Percentiles rank a stretch among this genome's conserved stretches.
Conservation (phyloP, 2,113 vertebrate genomes). For the Podarcis muralis region DNA sequence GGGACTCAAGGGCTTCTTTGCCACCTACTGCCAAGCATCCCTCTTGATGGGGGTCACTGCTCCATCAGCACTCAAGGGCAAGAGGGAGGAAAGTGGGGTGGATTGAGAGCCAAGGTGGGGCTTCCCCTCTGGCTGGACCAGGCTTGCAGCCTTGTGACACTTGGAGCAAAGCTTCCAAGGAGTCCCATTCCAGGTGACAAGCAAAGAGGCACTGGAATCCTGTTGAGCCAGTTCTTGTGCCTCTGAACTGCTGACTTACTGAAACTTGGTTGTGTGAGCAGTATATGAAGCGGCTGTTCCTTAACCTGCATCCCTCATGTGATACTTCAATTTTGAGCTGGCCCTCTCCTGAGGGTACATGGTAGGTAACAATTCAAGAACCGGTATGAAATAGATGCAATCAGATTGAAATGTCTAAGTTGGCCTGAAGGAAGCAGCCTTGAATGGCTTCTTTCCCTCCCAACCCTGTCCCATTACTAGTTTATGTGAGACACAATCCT, state of each 20-base stretch:
- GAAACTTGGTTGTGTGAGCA: background rate
- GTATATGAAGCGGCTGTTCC: background rate
- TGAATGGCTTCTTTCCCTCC: background rate
- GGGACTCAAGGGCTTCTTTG: background rate
- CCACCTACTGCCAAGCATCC: fast-evolving
- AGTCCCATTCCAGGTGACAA: background rate
- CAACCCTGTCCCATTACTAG: background rate
- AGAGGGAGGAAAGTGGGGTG: fast-evolving
- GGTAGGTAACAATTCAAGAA: too few relatives aligned
- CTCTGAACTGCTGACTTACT: conserved; percentile 4
- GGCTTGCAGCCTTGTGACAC: fast-evolving
- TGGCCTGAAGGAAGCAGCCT: too few relatives aligned
- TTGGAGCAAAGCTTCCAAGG: background rate
- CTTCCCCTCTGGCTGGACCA: background rate
- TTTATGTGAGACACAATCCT: background rate
- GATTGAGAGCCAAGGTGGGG: fast-evolving
- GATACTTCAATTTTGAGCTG: background rate
- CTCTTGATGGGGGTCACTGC: background rate
- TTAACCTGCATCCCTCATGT: background rate
- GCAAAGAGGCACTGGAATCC: conserved; percentile 35
- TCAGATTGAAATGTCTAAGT: background rate
- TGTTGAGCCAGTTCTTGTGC: background rate
- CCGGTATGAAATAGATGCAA: background rate
- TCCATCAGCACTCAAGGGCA: background rate
- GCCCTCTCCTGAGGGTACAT: background rate